These are phyloP conservation scores for Camelus bactrianus DNA, from an alignment of 2,113 vertebrate genomes.

Conservation along the genomic window DNA sequence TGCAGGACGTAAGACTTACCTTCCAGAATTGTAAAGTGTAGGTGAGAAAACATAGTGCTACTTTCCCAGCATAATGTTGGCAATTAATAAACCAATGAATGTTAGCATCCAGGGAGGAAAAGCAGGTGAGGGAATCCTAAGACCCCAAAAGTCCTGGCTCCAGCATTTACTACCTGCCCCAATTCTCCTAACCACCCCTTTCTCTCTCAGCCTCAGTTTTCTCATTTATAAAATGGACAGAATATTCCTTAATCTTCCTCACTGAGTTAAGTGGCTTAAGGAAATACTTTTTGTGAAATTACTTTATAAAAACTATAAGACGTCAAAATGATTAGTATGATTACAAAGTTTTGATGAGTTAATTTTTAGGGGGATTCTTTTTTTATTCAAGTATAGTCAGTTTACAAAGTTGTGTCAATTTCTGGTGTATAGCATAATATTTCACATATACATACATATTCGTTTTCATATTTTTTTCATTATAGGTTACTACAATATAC, in stretches of 20 bases:
- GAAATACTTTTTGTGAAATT: neutral
- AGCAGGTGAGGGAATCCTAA: rapidly evolving
- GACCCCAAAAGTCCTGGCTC: neutral
- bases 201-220: neutral
- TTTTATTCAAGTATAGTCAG: too few relatives aligned
- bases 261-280: neutral
- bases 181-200: neutral
- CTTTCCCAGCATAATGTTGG: neutral
- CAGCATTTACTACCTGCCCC: neutral
- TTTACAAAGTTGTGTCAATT: too few relatives aligned
- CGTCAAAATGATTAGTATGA: neutral
- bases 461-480: too few relatives aligned
- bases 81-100: neutral
- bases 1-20: neutral
- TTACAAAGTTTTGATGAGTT: neutral
- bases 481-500: too few relatives aligned
- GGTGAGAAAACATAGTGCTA: neutral
- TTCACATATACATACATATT: too few relatives aligned
- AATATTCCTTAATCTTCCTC: neutral
- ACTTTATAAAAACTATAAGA: neutral
- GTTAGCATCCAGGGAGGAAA: neutral
- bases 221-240: slow-evolving; percentile 32
- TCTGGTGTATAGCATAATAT: too few relatives aligned
- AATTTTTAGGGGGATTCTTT: too few relatives aligned
- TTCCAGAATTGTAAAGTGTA: neutral